Percentiles rank a stretch among this genome's conserved stretches.
Conservation (phyloP, 2,113 vertebrate genomes). For the Python bivittatus region DNA sequence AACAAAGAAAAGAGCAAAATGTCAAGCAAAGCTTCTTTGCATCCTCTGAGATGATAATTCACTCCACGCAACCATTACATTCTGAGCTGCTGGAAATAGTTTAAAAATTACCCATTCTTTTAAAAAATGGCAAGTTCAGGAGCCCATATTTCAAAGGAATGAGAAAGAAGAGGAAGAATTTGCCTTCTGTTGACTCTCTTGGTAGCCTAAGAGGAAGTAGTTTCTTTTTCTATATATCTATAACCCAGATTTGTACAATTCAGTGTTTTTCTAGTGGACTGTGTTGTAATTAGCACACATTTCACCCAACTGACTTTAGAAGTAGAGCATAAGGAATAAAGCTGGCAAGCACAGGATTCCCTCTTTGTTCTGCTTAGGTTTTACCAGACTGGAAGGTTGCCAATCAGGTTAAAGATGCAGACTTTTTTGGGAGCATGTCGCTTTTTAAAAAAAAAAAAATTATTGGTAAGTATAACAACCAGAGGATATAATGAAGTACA, state of each 20-base stretch:
- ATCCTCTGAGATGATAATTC: not conserved
- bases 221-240: not conserved
- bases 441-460: too few species aligned
- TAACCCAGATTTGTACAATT: not conserved
- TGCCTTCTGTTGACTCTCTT: not conserved
- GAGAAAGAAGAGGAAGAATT: not conserved
- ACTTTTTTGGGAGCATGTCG: not conserved
- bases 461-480: not conserved
- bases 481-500: not conserved
- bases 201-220: not conserved
- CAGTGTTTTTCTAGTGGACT: not conserved
- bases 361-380: not conserved
- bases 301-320: not conserved
- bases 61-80: not conserved
- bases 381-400: not conserved
- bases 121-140: not conserved
- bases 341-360: not conserved
- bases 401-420: not conserved
- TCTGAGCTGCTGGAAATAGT: not conserved
- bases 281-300: not conserved
- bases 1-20: not conserved
- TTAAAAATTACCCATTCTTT: not conserved
- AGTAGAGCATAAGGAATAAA: not conserved
- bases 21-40: not conserved
- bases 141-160: not conserved